These are phyloP conservation scores for Trinorchestia longiramus DNA, from an alignment of 1,140 invertebrate genomes.

Conservation along the genomic window DNA sequence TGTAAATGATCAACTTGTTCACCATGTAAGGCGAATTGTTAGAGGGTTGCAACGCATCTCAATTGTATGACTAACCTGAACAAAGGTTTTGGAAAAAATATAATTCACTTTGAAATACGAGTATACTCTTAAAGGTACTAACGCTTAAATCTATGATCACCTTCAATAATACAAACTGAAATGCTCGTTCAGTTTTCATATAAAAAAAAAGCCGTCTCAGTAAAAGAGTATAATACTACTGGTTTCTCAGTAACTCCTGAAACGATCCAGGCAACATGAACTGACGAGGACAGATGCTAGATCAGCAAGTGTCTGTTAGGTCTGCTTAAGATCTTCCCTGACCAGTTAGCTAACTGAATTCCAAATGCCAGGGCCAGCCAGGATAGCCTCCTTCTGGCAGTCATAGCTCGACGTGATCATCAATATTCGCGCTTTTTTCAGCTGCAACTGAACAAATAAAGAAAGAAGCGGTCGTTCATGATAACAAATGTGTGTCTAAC, in stretches of 20 bases:
- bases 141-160: too few relatives aligned
- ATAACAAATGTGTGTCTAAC: not conserved
- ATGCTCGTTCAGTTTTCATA: not conserved
- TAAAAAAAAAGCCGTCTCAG: not conserved
- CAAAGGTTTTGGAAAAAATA: too few relatives aligned
- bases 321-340: not conserved
- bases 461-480: not conserved
- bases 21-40: not conserved
- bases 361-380: not conserved
- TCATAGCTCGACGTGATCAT: not conserved
- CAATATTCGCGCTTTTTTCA: not conserved
- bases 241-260: not conserved
- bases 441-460: not conserved
- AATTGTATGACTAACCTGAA: not conserved
- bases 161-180: not conserved
- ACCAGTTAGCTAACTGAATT: not conserved
- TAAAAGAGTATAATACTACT: not conserved
- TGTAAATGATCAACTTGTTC: not conserved
- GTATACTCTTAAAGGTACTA: too few relatives aligned
- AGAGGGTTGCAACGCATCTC: too few relatives aligned
- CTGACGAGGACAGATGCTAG: not conserved
- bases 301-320: too few relatives aligned
- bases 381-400: not conserved
- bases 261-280: not conserved
- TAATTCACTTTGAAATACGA: too few relatives aligned